These are phyloP conservation scores for Drosophila leonis DNA, from an alignment of 2,888 invertebrate species.

Conservation along the genomic window DNA sequence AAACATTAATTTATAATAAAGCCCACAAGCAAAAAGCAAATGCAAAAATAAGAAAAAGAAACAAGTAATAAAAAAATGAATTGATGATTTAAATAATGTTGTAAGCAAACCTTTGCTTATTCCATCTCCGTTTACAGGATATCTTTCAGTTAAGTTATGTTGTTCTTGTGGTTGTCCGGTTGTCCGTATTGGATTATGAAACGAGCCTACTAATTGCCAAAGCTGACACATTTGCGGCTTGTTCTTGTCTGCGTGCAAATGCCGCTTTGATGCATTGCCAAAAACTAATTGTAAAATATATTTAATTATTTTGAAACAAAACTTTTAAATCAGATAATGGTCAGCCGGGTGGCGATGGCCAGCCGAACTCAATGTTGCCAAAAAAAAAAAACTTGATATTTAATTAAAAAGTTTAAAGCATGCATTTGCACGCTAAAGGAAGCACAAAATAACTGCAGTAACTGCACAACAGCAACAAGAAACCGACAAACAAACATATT, in stretches of 20 bases:
- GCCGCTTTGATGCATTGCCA: slow-evolving; percentile 24
- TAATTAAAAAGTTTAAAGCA: slow-evolving; percentile 73
- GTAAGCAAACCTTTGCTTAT: no score
- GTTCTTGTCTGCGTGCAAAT: not conserved
- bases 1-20: slow-evolving; percentile 3
- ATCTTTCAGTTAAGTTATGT: not conserved
- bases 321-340: slow-evolving; percentile 26
- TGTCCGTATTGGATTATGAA: slow-evolving; percentile 1
- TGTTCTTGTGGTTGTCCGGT: not conserved
- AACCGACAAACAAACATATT: slow-evolving; percentile 23
- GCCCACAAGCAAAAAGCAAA: not conserved
- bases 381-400: slow-evolving; percentile 54
- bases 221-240: slow-evolving; percentile 16
- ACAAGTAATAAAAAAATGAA: no score
- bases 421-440: slow-evolving; percentile 23
- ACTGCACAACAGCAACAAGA: slow-evolving; percentile 5
- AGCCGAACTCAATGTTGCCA: slow-evolving; percentile 5
- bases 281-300: slow-evolving; percentile 52
- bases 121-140: not conserved
- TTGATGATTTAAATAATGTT: not conserved
- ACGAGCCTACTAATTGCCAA: slow-evolving; percentile 7
- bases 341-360: not conserved
- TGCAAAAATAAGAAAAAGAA: not conserved
- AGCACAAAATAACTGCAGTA: slow-evolving; percentile 20
- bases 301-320: slow-evolving; percentile 26